Evolutionary conservation across 2,888 invertebrate genomes (phyloP).

Genomic region (Lamproptera curius): DNA sequence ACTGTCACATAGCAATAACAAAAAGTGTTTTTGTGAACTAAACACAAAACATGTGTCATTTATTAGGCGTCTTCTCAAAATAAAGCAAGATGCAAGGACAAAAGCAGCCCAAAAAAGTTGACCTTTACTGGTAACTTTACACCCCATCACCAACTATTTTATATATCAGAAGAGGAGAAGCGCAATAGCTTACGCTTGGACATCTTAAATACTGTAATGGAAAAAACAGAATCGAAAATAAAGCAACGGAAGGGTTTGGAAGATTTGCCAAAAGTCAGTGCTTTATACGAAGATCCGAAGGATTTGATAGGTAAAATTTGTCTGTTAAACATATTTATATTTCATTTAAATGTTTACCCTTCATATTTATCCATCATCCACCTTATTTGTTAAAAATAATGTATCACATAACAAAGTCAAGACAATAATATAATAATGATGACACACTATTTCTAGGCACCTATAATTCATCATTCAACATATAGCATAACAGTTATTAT

Average conservation of each 20-base stretch:
- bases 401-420: too few relatives aligned
- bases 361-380: too few relatives aligned
- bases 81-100: conserved; percentile 31
- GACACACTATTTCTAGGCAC: too few relatives aligned
- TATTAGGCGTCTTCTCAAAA: conserved; percentile 25
- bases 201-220: conserved; percentile 53
- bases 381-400: too few relatives aligned
- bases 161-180: conserved; percentile 40
- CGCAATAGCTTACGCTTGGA: conserved; percentile 54
- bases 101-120: conserved; percentile 37
- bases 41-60: too few relatives aligned
- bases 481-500: too few relatives aligned
- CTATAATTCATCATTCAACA: too few relatives aligned
- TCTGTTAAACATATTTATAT: too few relatives aligned
- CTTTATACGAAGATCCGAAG: conserved; percentile 64
- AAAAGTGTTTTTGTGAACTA: too few relatives aligned
- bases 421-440: too few relatives aligned
- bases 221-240: conserved; percentile 48
- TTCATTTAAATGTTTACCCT: too few relatives aligned
- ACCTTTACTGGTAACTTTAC: conserved; percentile 60
- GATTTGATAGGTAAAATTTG: conserved; percentile 58
- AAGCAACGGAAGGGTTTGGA: conserved; percentile 33
- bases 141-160: conserved; percentile 39
- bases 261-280: conserved; percentile 41
- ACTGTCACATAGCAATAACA: too few relatives aligned